Base-by-base conservation (phyloP, 1,140 invertebrate genomes). In the Harpegnathos saltator region DNA sequence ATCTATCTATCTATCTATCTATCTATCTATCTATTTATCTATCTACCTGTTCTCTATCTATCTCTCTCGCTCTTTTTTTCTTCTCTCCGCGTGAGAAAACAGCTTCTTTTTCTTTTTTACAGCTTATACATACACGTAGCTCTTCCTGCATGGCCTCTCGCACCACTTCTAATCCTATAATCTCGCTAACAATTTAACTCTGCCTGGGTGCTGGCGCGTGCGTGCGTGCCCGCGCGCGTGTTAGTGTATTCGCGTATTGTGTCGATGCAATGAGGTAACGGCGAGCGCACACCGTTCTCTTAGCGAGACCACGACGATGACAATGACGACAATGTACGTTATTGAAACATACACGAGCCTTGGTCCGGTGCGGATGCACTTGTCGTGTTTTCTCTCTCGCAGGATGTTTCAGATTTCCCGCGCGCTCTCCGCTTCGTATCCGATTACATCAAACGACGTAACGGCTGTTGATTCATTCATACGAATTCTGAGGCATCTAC, bases 11-110 rank as follows among this genome's bases (percentile, higher is more conserved):
- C 69, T 90, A 69, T 87, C 74, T 91, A 68, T 85, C 56, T 89
- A 54, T 83, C 66, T 90, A 89, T 90, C 85, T 90, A 86, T 89
- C 80, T 88, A 85, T 87, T n/a, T 68, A 90, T 82, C 91, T 77
- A 89, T 85, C 87, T 19, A 82, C 63, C 66, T 71, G 33, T 85
- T 85, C 26, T 69, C 12, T 82, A 63, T 85, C 69, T 89, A 29
- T 84, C 15, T 86, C 52, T 82, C 24, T 82, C 72, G 56, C 62
- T 84, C 29, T 61, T 59, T 75, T 44, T 73, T 59, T 73, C 52
- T 48, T 59, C 69, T 82, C 54, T 56, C 75, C 83, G 84, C 82
- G 81, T 74, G 85, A 66, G 72, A 50, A 74, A 82, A 48, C 14
- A 77, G 69, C 83, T 85, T 86, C 62, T 82, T 62, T 82, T 71